Evolutionary conservation across 2,888 invertebrate species (phyloP), one percentile per base, ranked within the genome.

Genomic region (Meganola albula): DNA sequence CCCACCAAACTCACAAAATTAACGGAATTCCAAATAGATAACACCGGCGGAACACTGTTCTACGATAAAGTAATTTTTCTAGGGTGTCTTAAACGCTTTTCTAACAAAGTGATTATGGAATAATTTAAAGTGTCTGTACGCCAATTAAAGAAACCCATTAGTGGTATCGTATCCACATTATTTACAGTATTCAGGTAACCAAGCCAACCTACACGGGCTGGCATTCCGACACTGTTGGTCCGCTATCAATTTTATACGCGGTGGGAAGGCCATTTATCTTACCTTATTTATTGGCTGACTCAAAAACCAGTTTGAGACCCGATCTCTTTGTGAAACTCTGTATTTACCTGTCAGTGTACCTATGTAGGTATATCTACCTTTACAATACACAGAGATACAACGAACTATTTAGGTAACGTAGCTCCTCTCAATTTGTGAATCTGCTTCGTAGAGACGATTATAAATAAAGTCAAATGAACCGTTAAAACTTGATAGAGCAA

Each of bases 241-340:
- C 71, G 65, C 84, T 84, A 82, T 85, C 82, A 83, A 83, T 77
- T 77, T 80, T 75, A 82, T 80, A 80, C 77, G 56, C 74, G 74
- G 72, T 74, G 77, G 79, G 82, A 76, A 73, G 70, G 65, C 74
- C 69, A 84, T 85, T 84, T 85, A 84, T 84, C 84, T 84, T 83
- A 50, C 66, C 73, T 83, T 84, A 84, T 85, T 85, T 85, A 85
- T 84, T 82, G 65, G 60, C 71, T 73, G 74, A 77, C 76, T 80
- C 63, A 43, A 64, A 76, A 85, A 84, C 84, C 84, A 64, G 84
- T 84, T 58, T 34, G 64, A 60, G 65, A 67, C 68, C 59, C 65
- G 73, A 63, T 63, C 66, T 65, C 68, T 67, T 63, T 67, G 66
- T 70, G 63, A 58, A 59, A 57, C 65, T 61, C 57, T 50, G 55